Evolutionary conservation across 2,113 vertebrate genomes (phyloP).

Genomic region (Tapirus terrestris): DNA sequence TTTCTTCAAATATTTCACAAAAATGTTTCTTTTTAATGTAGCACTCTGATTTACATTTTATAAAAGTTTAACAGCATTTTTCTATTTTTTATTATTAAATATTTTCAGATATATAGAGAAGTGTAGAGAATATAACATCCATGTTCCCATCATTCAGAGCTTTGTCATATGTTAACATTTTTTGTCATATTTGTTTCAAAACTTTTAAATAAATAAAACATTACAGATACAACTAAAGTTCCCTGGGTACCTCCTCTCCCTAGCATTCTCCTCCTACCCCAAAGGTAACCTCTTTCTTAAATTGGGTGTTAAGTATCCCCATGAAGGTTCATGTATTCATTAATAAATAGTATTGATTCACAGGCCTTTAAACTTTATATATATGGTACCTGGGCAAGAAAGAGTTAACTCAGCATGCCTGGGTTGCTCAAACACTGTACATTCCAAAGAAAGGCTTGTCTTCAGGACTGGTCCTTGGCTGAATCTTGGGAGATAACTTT

Average conservation of each 20-base stretch:
- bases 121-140: not conserved
- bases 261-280: not conserved
- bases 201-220: slow-evolving; percentile 1
- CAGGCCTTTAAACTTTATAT: not conserved
- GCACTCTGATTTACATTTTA: not conserved
- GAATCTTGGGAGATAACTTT: not conserved
- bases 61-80: not conserved
- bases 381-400: not conserved
- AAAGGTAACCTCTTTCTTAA: not conserved
- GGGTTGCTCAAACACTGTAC: not conserved
- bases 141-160: not conserved
- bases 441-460: not conserved
- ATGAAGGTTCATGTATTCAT: not conserved
- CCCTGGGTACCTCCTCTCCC: not conserved
- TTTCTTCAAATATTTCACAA: not conserved
- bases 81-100: slow-evolving; percentile 9
- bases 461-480: not conserved
- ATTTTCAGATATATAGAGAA: not conserved
- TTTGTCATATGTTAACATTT: not conserved
- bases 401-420: not conserved
- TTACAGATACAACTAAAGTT: not conserved
- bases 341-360: not conserved
- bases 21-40: slow-evolving; percentile 1
- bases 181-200: not conserved
- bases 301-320: not conserved